phyloP scores from a whole-genome alignment of 2,113 vertebrate genomes.

The Gallinago jamesoni region DNA sequence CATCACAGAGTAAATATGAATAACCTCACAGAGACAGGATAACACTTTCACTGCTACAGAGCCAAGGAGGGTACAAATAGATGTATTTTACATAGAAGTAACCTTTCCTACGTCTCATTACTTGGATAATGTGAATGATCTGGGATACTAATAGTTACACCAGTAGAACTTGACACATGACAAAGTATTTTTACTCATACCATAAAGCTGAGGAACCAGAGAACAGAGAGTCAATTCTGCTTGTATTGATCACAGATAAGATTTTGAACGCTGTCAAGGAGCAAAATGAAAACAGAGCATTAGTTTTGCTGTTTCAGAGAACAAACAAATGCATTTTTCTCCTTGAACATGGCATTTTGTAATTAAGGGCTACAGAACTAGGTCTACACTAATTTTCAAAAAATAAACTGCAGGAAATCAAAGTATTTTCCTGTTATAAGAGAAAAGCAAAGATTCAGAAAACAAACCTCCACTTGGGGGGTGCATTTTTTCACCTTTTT shows the following conservation, averaged over 20 bases:
- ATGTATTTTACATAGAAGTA: neutral
- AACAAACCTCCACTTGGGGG: neutral
- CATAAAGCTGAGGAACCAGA: neutral
- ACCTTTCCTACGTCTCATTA: neutral
- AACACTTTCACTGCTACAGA: neutral
- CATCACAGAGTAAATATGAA: neutral
- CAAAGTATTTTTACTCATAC: neutral
- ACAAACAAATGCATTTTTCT: neutral
- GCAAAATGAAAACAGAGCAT: neutral
- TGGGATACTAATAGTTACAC: neutral
- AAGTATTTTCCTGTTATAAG: neutral
- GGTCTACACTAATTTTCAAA: neutral
- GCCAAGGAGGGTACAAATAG: neutral
- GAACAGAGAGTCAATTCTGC: neutral
- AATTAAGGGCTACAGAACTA: neutral
- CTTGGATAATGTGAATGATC: neutral
- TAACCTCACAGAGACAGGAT: neutral
- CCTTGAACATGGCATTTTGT: neutral
- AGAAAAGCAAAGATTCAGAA: neutral
- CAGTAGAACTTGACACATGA: neutral
- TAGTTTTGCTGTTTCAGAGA: neutral
- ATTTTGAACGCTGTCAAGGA: neutral
- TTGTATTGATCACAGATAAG: neutral
- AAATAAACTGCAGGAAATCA: neutral
- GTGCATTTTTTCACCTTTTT: neutral